Evolutionary conservation across 2,797 vertebrate genomes (phyloP).

Genomic region (Clarias pachynema): DNA sequence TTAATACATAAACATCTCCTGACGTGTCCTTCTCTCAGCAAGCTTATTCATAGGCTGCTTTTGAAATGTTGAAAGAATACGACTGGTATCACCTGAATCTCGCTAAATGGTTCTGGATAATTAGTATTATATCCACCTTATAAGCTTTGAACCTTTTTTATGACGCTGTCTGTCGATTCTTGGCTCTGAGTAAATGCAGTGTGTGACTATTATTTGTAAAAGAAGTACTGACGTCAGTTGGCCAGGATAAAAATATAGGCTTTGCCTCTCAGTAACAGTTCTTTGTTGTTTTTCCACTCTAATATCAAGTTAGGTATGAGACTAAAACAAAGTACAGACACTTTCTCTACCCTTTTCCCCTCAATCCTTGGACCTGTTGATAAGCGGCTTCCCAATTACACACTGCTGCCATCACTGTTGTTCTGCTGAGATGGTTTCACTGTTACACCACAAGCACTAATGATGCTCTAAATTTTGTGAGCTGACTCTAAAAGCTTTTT

Average conservation of each 20-base stretch:
- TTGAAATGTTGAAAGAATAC: conserved; percentile 23
- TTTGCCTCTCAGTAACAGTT: neutral
- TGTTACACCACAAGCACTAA: conserved; percentile 27
- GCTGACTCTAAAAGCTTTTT: conserved; percentile 39
- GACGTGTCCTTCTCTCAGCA: conserved; percentile 28
- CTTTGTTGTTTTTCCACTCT: neutral
- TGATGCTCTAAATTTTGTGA: conserved; percentile 35
- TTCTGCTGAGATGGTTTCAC: conserved; percentile 2
- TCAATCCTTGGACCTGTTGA: conserved; percentile 28
- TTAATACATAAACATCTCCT: conserved; percentile 38
- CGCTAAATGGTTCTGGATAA: neutral
- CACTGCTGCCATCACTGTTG: conserved; percentile 3
- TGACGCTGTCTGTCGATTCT: neutral
- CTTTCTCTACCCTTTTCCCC: neutral
- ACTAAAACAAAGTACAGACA: conserved; percentile 18
- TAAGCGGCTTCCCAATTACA: conserved; percentile 27
- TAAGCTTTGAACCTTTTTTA: neutral
- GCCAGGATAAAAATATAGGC: neutral
- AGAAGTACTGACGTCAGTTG: conserved; percentile 14
- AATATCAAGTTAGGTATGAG: conserved; percentile 10
- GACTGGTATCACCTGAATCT: conserved; percentile 26
- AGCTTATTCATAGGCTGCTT: conserved; percentile 39
- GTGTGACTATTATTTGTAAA: neutral
- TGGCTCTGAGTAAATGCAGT: neutral
- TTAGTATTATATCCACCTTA: conserved; percentile 12